Base-by-base conservation (phyloP, 2,113 vertebrate species). In the Rhipidura dahli region DNA sequence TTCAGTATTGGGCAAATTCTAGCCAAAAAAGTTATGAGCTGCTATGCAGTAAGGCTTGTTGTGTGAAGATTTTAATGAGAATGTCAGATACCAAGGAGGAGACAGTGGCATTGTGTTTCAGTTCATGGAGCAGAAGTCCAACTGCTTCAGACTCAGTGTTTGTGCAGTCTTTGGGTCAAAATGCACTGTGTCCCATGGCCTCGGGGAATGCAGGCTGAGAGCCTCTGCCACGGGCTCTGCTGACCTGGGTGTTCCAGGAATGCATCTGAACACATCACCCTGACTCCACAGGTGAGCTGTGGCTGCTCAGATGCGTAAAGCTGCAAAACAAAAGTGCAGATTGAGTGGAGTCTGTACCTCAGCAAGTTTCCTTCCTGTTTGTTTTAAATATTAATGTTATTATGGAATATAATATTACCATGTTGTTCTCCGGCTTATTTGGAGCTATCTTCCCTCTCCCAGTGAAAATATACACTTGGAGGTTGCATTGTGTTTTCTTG, bases 401-500 rank as follows among this genome's bases (percentile, higher is more conserved):
- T 83, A 45, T 35, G 37, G n/a, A 60, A 68, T 65, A 19, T 76
- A 86, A 39, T 60, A 56, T 57, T 73, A 45, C 33, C 68, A 1
- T 73, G 72, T 61, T 92, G 28, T 86, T 95, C 44, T 86, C 42
- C 85, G 64, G 14, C 40, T 94, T 53, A 21, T 66, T 76, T 87
- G 50, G 64, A 77, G 37, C 82, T 39, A 70, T 73, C 20, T 40
- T 64, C 31, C 10, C 16, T 87, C 50, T 92, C 31, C 40, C 53
- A 50, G 33, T 63, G 76, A 83, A 91, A 96, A 91, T 53, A 80
- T 13, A 64, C 59, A 51, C 50, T 91, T 84, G 75, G 66, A 51
- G 45, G 16, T 40, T 95, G 65, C 78, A 49, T 71, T 90, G 51
- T 95, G n/a, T 95, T 95, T 96, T 94, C 83, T 39, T 71, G 54